Evolutionary conservation across 2,797 vertebrate species (phyloP).

Genomic region (Urophycis tenuis): DNA sequence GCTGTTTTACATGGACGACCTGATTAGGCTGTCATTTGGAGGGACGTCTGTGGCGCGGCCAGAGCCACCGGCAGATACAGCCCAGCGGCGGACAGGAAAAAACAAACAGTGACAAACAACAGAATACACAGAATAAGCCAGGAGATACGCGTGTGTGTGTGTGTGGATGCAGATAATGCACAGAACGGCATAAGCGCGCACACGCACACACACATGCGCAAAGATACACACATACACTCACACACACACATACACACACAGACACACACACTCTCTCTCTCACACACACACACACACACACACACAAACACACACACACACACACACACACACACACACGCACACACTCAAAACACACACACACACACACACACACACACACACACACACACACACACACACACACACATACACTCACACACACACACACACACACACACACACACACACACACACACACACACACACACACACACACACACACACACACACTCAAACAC

Average conservation of each 20-base stretch:
- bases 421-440: no score
- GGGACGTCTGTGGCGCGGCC: conserved; percentile 54
- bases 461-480: no score
- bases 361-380: conserved; percentile 1
- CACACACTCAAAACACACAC: neutral
- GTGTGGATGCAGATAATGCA: conserved; percentile 13
- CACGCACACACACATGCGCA: conserved; percentile 4
- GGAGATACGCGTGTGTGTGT: no score
- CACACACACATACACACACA: no score
- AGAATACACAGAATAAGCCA: neutral
- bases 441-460: no score
- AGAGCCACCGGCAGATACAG: conserved; percentile 50
- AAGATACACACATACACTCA: neutral
- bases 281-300: neutral
- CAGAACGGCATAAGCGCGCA: conserved; percentile 27
- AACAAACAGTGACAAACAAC: conserved; percentile 38
- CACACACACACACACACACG: neutral
- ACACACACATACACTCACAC: no score
- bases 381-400: no score
- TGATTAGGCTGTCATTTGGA: conserved; percentile 71
- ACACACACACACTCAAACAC: no score
- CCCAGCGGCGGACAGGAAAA: conserved; percentile 58
- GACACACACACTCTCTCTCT: neutral
- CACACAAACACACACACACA: conserved; percentile 7
- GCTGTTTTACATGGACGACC: conserved; percentile 63